Percentiles rank a stretch among this genome's conserved stretches.
Evolutionary conservation across 2,797 vertebrate species (phyloP).

Genomic region (Poliocrania exsul): DNA sequence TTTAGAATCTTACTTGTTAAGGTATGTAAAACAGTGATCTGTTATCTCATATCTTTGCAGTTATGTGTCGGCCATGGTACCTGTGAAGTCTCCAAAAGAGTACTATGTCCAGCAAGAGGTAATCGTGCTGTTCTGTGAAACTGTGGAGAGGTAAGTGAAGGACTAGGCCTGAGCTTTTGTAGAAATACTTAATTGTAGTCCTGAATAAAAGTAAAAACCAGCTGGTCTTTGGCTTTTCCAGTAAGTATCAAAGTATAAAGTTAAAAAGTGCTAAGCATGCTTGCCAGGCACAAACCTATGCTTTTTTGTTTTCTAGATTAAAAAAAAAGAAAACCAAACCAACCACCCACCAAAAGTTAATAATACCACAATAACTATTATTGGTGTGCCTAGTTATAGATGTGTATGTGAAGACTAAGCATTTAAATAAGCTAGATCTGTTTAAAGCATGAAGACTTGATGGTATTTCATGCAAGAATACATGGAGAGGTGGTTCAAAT

Average conservation of each 20-base stretch:
- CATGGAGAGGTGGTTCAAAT: neutral
- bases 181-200: neutral
- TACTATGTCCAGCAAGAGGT: constrained; percentile 98
- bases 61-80: constrained; percentile 99
- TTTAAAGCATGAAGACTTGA: neutral
- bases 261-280: neutral
- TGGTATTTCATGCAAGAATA: neutral
- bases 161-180: neutral
- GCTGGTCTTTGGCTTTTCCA: neutral
- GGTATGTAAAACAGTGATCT: neutral
- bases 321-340: neutral
- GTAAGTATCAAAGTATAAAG: neutral
- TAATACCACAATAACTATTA: neutral
- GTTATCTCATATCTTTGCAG: constrained; percentile 63
- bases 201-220: neutral
- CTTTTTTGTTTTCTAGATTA: neutral
- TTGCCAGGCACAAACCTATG: neutral
- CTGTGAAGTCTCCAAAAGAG: constrained; percentile 96
- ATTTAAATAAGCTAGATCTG: neutral
- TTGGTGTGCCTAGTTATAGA: neutral
- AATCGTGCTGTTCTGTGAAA: constrained; percentile 97
- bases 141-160: constrained; percentile 91
- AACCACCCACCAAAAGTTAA: neutral
- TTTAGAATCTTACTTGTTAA: neutral
- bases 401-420: neutral